phyloP scores from a whole-genome alignment of 2,888 invertebrate species.

The Acronicta alni region DNA sequence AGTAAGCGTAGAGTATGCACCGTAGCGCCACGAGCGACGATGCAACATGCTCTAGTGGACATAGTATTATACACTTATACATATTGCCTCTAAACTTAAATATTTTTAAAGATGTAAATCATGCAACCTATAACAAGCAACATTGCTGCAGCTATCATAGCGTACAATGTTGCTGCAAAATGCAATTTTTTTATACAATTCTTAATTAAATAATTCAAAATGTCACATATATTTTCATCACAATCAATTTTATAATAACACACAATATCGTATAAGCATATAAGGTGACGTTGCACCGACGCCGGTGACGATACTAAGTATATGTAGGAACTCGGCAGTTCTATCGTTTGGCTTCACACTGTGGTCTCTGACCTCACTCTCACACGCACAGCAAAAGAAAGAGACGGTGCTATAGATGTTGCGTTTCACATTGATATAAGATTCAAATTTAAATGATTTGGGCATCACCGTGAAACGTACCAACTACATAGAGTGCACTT shows the following conservation, averaged over 20 bases:
- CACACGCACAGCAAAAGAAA: conserved; percentile 39
- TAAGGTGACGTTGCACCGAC: conserved; percentile 14
- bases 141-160: conserved; percentile 24
- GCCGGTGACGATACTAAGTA: conserved; percentile 31
- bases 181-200: background rate
- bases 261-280: conserved; percentile 30
- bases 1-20: conserved; percentile 53
- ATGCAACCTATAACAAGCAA: background rate
- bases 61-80: conserved; percentile 6
- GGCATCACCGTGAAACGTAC: conserved; percentile 7
- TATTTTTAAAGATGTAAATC: background rate
- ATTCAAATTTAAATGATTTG: conserved; percentile 7
- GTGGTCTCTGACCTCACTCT: conserved; percentile 39
- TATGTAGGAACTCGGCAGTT: conserved; percentile 57
- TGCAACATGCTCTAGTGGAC: background rate
- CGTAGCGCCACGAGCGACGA: conserved; percentile 13
- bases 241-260: conserved; percentile 17
- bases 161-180: conserved; percentile 23
- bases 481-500: conserved; percentile 16
- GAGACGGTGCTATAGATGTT: conserved; percentile 24
- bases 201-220: conserved; percentile 10
- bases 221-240: conserved; percentile 9
- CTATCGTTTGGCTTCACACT: conserved; percentile 48
- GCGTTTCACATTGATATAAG: conserved; percentile 6
- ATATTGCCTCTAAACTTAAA: background rate